Percentiles rank a stretch among this genome's conserved stretches.
Conservation (phyloP, 1,140 invertebrate genomes). For the Apis laboriosa region DNA sequence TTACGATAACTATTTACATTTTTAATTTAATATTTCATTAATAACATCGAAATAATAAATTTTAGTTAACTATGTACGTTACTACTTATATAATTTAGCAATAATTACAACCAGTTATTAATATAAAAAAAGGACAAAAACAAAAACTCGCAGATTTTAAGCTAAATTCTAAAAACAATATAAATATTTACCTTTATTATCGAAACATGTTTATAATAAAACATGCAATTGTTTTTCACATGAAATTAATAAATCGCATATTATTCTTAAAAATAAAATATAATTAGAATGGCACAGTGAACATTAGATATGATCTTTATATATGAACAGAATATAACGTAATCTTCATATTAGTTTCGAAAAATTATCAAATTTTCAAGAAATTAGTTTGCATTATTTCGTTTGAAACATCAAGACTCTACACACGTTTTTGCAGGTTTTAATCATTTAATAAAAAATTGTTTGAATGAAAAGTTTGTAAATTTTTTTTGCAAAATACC, state of each 20-base stretch:
- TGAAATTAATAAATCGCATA: slow-evolving; percentile 4
- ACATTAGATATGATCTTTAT: background rate
- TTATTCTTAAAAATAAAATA: slow-evolving; percentile 8
- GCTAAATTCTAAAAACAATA: slow-evolving; percentile 8
- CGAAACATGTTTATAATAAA: background rate
- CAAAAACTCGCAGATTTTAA: slow-evolving; percentile 37
- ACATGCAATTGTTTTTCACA: background rate
- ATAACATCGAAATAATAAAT: slow-evolving; percentile 27
- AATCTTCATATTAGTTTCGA: background rate
- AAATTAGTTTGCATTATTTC: background rate
- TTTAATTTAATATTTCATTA: slow-evolving; percentile 17
- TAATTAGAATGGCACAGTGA: slow-evolving; percentile 32
- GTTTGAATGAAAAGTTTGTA: slow-evolving; percentile 10
- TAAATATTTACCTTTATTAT: slow-evolving; percentile 10
- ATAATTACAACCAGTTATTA: background rate
- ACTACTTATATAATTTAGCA: slow-evolving; percentile 12
- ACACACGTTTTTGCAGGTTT: slow-evolving; percentile 25
- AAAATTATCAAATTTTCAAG: background rate
- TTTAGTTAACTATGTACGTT: slow-evolving; percentile 8
- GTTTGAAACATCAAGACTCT: slow-evolving; percentile 29
- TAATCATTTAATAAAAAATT: background rate
- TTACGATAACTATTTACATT: slow-evolving; percentile 39
- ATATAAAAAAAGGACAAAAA: slow-evolving; percentile 5
- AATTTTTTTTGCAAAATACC: slow-evolving; percentile 33
- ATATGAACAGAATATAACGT: background rate